A percentile compares a stretch with the other conserved stretches of the same genome.
Conservation (phyloP, 2,797 vertebrate genomes). For the Apogon hyalosoma region DNA sequence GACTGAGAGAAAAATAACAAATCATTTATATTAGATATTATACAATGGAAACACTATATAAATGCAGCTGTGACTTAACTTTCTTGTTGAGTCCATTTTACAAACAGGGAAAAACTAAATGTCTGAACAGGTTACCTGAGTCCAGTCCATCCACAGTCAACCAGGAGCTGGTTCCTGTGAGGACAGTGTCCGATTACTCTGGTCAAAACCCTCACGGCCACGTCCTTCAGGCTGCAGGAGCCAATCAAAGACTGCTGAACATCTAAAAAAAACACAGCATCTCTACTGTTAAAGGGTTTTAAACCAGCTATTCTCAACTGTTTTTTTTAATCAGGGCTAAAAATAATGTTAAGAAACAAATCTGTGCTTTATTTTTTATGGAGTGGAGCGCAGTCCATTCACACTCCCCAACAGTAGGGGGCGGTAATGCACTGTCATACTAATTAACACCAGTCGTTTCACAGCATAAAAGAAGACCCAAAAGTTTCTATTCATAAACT, state of each 20-base stretch:
- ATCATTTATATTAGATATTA: neutral
- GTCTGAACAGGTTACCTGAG: constrained; percentile 69
- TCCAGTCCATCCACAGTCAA: constrained; percentile 88
- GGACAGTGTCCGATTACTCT: constrained; percentile 87
- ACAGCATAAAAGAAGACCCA: too few relatives aligned
- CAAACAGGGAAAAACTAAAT: neutral
- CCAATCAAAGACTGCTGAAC: constrained; percentile 88
- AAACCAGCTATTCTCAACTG: too few relatives aligned
- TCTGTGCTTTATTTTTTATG: too few relatives aligned
- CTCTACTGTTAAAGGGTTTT: neutral
- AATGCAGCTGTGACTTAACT: too few relatives aligned
- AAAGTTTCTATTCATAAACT: too few relatives aligned
- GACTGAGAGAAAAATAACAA: constrained; percentile 64
- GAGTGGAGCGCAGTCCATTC: too few relatives aligned
- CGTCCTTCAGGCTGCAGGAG: constrained; percentile 84
- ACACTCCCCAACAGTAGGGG: too few relatives aligned
- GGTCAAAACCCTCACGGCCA: constrained; percentile 87
- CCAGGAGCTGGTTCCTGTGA: constrained; percentile 87
- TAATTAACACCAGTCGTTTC: too few relatives aligned
- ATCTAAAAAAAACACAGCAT: constrained; percentile 71
- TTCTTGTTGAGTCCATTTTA: neutral
- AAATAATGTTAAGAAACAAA: too few relatives aligned
- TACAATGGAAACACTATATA: too few relatives aligned
- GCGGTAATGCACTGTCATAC: too few relatives aligned
- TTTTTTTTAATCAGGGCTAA: too few relatives aligned